Conservation (phyloP, 2,797 vertebrate genomes). For the Helarctos malayanus region DNA sequence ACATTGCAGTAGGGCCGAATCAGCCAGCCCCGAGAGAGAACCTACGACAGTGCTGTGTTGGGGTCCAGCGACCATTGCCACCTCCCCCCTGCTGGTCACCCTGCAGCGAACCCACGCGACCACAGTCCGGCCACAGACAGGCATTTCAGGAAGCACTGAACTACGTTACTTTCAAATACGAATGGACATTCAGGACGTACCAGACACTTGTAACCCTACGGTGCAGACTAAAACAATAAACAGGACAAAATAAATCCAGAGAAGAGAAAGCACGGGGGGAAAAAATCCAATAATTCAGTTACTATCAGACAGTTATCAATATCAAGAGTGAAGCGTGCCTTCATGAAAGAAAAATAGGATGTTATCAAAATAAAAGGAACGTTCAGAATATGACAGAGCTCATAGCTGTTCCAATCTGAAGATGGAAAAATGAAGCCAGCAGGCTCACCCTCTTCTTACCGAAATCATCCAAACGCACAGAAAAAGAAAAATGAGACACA, state of each 20-base stretch:
- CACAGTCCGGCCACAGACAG: background rate
- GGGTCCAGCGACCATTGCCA: background rate
- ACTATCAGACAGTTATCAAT: background rate
- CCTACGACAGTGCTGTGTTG: background rate
- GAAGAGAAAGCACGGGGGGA: background rate
- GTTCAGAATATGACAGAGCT: background rate
- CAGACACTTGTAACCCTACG: background rate
- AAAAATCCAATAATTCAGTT: background rate
- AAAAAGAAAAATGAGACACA: background rate
- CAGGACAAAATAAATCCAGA: background rate
- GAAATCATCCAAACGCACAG: background rate
- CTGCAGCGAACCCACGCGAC: fast-evolving
- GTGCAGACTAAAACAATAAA: background rate
- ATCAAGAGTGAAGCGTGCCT: background rate
- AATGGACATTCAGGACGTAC: background rate
- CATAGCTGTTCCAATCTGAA: background rate
- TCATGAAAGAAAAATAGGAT: background rate
- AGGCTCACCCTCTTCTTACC: background rate
- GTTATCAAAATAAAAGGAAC: no score
- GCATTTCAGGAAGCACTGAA: background rate
- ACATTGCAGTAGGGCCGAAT: background rate
- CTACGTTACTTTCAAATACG: background rate
- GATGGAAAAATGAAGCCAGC: background rate
- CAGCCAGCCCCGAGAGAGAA: background rate
- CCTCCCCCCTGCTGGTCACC: background rate